Base-by-base conservation (phyloP, 2,113 vertebrate species). In the Petrocephalus zakoni region DNA sequence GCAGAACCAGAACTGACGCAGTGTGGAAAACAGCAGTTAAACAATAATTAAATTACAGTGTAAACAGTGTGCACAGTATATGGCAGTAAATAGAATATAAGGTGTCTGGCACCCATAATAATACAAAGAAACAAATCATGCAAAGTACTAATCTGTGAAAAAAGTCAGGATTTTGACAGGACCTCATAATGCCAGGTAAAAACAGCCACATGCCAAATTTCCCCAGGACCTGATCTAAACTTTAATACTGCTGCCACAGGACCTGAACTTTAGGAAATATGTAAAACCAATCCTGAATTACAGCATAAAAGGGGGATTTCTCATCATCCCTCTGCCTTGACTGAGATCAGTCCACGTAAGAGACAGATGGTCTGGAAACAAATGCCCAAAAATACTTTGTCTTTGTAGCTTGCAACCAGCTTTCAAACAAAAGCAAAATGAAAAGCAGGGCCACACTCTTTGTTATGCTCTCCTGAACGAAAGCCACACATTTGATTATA, bases 341-440 rank as follows among this genome's bases (percentile, higher is more conserved):
- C 9, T 25, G 21, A 51, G 22, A 84, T n/a, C 22, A 25, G 68
- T 9, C 22, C 42, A 85, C 11, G 15, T 53, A 55, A 51, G 21
- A 85, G 51, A 85, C 84, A 85, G 21, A 25, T 85, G 47, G 47
- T 29, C 47, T 85, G 17, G n/a, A 52, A 29, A 29, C 46, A 51
- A 85, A 34, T 34, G 22, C 3, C n/a, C 9, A 55, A 85, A 52
- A 85, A 47, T 83, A 49, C 19, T 42, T 47, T 47, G 42, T 34
- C 21, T 85, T 53, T 53, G 78, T 85, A 51, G 11, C 21, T 56
- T 15, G 15, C 51, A 86, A 52, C 25, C 19, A n/a, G 52, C 25
- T 21, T 85, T 86, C 49, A 56, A 55, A 56, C 52, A 56, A 86
- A 86, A 86, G 84, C 6, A 37, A 29, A 86, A 86, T 86, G 19